Evolutionary conservation across 2,797 vertebrate genomes (phyloP).

Genomic region (Falco cherrug): DNA sequence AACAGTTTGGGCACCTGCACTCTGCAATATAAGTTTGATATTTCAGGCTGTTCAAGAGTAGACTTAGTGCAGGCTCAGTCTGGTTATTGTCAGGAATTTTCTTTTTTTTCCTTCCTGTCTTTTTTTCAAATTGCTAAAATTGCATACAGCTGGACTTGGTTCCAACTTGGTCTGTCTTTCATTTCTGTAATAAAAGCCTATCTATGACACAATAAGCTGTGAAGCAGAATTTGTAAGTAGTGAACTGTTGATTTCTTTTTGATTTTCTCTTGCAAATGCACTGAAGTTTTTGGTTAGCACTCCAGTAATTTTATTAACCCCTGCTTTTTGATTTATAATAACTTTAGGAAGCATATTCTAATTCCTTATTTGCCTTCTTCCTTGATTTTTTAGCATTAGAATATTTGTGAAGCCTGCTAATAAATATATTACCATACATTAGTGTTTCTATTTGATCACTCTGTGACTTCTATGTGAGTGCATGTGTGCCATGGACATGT

Average conservation of each 20-base stretch:
- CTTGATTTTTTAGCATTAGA: background rate
- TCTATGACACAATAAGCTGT: background rate
- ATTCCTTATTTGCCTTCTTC: background rate
- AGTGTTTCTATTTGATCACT: background rate
- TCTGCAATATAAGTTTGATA: background rate
- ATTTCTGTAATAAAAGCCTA: background rate
- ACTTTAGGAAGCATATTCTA: background rate
- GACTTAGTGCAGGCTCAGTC: background rate
- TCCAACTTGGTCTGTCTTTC: background rate
- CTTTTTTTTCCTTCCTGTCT: background rate
- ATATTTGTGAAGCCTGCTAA: background rate
- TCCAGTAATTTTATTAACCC: background rate
- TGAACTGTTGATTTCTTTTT: background rate
- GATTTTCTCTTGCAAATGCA: background rate
- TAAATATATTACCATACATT: background rate
- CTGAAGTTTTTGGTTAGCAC: background rate
- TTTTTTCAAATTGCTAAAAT: background rate
- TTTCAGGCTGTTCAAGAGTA: background rate
- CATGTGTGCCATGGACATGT: rapidly evolving
- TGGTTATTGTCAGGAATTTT: background rate
- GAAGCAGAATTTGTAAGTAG: background rate
- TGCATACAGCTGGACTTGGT: background rate
- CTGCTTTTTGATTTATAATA: background rate
- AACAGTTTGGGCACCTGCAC: background rate
- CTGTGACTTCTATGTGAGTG: background rate